phyloP scores from a whole-genome alignment of 53 echinoderm and acorn worm genomes.

The Arbacia lixula region DNA sequence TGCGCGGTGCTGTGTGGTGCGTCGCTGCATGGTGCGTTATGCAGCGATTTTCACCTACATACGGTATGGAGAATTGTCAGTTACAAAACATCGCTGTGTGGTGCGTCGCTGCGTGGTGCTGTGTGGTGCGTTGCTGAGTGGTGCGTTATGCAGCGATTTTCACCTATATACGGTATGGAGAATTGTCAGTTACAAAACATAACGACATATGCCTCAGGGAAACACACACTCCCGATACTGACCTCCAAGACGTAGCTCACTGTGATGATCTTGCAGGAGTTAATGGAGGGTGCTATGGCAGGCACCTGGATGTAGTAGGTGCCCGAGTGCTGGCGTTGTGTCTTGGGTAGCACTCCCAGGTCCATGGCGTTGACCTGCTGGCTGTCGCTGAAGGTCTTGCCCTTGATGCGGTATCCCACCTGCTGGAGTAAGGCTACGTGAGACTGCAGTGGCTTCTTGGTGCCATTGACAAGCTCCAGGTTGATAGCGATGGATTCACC shows the following conservation, averaged over 20 bases:
- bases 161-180: no score
- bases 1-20: no score
- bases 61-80: no score
- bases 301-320: conserved; percentile 45
- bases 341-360: conserved; percentile 4
- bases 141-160: no score
- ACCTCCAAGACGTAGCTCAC: conserved; percentile 21
- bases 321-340: conserved; percentile 11
- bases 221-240: no score
- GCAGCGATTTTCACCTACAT: no score
- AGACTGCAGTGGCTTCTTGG: conserved; percentile 31
- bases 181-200: no score
- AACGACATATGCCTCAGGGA: no score
- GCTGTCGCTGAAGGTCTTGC: conserved; percentile 22
- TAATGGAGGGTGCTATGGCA: conserved; percentile 42
- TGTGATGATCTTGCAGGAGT: conserved; percentile 48
- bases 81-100: no score
- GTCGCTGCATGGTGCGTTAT: no score
- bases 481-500: conserved; percentile 17
- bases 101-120: no score
- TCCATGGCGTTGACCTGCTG: conserved; percentile 40
- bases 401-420: conserved; percentile 31
- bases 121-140: no score
- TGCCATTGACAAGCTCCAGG: conserved; percentile 29
- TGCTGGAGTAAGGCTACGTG: conserved; percentile 27